These are phyloP conservation scores for Aphis gossypii DNA, from an alignment of 1,140 invertebrate genomes.

Conservation along the genomic window DNA sequence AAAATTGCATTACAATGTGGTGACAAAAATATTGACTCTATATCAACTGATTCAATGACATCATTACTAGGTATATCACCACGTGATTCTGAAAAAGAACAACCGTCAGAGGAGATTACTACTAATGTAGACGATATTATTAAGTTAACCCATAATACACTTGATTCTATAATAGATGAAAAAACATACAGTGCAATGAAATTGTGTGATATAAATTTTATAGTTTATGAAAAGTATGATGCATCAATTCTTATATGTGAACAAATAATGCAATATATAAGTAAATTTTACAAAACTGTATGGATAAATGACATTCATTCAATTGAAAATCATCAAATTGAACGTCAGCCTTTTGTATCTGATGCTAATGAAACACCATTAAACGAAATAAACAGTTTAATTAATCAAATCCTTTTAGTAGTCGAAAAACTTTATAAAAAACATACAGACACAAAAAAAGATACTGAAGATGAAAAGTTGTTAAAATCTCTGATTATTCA, in stretches of 20 bases:
- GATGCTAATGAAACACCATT: constrained; percentile 21
- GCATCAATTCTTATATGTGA: neutral
- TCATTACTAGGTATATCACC: neutral
- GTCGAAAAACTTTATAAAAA: constrained; percentile 78
- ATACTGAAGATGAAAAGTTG: constrained; percentile 63
- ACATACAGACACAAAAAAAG: constrained; percentile 64
- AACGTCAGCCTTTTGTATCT: constrained; percentile 13
- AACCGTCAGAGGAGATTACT: neutral
- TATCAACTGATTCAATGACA: neutral
- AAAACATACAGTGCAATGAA: constrained; percentile 29
- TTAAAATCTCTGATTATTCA: constrained; percentile 33
- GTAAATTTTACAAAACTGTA: neutral
- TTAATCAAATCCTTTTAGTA: constrained; percentile 68
- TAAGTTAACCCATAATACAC: neutral
- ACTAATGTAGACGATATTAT: constrained; percentile 30
- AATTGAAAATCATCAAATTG: neutral
- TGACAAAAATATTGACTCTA: constrained; percentile 2
- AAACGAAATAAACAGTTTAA: constrained; percentile 47
- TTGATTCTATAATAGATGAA: neutral
- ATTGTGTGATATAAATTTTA: constrained; percentile 37
- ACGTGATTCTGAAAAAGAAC: neutral
- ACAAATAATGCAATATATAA: constrained; percentile 10
- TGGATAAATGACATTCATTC: neutral
- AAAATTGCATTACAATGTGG: constrained; percentile 14
- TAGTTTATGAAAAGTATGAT: neutral